Percentiles rank a stretch among this genome's conserved stretches.
phyloP scores from a whole-genome alignment of 2,113 vertebrate genomes.

The Coryphaenoides rupestris region DNA sequence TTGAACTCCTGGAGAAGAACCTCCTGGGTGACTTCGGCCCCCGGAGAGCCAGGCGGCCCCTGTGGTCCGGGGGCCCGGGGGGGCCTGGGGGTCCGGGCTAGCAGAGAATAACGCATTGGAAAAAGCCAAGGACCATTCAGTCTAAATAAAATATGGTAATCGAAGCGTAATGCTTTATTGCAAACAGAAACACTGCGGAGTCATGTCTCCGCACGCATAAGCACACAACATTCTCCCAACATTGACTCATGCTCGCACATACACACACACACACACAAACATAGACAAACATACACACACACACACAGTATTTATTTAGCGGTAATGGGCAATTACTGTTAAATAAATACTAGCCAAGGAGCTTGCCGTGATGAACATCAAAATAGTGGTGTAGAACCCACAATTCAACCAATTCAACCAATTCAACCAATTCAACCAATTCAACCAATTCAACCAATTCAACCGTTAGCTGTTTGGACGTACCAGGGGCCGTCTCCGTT shows the following conservation, averaged over 20 bases:
- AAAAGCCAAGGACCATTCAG: not conserved
- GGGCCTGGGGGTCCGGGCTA: conserved; percentile 85
- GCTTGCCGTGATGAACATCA: not conserved
- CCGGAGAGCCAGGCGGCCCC: conserved; percentile 79
- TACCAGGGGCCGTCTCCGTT: conserved; percentile 84
- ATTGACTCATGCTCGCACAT: too few species aligned
- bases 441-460: not conserved
- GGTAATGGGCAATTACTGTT: not conserved
- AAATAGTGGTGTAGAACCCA: not conserved
- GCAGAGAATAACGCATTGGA: conserved; percentile 20
- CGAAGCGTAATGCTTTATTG: not conserved
- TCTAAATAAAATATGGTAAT: not conserved
- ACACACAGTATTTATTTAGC: not conserved
- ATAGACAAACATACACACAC: too few species aligned
- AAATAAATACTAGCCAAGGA: not conserved
- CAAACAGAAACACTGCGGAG: not conserved
- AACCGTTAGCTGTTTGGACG: conserved; percentile 19
- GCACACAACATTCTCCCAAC: too few species aligned
- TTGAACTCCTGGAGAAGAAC: conserved; percentile 87
- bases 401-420: conserved; percentile 1
- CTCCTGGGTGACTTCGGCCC: conserved; percentile 83
- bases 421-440: too few species aligned
- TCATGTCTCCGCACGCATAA: too few species aligned
- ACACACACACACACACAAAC: too few species aligned
- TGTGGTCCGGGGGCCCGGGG: conserved; percentile 82